These are phyloP conservation scores for rabbit (Oryctolagus cuniculus) DNA, from an alignment of 2,113 vertebrate genomes.

Conservation along the genomic window DNA sequence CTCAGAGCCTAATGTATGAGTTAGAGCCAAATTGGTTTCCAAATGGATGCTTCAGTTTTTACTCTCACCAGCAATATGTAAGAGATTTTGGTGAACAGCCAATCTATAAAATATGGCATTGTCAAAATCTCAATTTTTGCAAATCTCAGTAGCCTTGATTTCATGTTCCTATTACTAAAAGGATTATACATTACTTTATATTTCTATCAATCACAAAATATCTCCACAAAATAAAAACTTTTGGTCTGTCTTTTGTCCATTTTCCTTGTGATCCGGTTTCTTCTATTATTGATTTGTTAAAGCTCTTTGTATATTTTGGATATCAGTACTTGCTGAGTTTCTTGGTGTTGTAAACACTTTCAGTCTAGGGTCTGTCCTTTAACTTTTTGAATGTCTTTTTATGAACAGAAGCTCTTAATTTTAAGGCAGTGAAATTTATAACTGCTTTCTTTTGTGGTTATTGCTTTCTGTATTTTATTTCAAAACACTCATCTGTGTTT, in stretches of 20 bases:
- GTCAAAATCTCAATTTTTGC: not conserved
- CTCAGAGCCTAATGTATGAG: not conserved
- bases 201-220: not conserved
- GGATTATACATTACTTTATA: not conserved
- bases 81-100: not conserved
- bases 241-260: not conserved
- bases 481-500: not conserved
- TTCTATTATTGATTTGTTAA: not conserved
- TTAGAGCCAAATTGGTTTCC: not conserved
- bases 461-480: not conserved
- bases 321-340: not conserved
- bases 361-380: not conserved
- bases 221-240: not conserved
- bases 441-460: not conserved
- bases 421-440: not conserved
- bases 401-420: not conserved
- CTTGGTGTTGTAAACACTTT: not conserved
- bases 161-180: not conserved
- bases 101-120: not conserved
- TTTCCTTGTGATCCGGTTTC: not conserved
- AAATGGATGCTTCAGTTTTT: not conserved
- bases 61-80: not conserved
- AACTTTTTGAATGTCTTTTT: not conserved
- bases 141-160: not conserved
- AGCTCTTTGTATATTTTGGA: not conserved